Evolutionary conservation across 2,797 vertebrate species (phyloP).

Genomic region (Bovichtus variegatus): DNA sequence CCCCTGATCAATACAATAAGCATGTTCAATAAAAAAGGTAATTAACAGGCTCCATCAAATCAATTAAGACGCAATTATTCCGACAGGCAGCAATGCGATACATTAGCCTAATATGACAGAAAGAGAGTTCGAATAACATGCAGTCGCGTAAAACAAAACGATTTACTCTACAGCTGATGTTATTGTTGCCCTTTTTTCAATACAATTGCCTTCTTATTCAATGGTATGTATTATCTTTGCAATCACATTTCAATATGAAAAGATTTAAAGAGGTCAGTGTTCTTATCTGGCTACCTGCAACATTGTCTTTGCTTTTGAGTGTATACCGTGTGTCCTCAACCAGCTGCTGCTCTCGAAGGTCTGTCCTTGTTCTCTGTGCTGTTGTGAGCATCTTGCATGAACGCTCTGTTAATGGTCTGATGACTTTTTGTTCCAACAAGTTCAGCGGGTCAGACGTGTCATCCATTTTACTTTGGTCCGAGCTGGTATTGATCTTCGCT

Average conservation of each 20-base stretch:
- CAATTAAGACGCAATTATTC: conserved; percentile 59
- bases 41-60: conserved; percentile 58
- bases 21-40: conserved; percentile 68
- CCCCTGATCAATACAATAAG: conserved; percentile 68
- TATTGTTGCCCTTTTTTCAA: neutral
- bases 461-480: conserved; percentile 72
- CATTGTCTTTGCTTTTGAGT: neutral
- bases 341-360: conserved; percentile 38
- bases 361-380: conserved; percentile 46
- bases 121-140: conserved; percentile 20
- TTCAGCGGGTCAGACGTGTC: conserved; percentile 71
- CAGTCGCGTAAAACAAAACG: neutral
- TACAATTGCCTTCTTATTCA: neutral
- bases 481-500: conserved; percentile 68
- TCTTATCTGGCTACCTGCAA: neutral
- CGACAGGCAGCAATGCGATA: conserved; percentile 5
- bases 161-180: too few relatives aligned
- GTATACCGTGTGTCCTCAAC: conserved; percentile 28
- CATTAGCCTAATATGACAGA: conserved; percentile 26
- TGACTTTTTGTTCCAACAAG: conserved; percentile 77
- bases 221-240: neutral
- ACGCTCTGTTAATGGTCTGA: conserved; percentile 68
- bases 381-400: conserved; percentile 50
- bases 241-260: neutral
- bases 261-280: neutral